Evolutionary conservation across 1,140 invertebrate genomes (phyloP).

Genomic region (Amphibalanus amphitrite): DNA sequence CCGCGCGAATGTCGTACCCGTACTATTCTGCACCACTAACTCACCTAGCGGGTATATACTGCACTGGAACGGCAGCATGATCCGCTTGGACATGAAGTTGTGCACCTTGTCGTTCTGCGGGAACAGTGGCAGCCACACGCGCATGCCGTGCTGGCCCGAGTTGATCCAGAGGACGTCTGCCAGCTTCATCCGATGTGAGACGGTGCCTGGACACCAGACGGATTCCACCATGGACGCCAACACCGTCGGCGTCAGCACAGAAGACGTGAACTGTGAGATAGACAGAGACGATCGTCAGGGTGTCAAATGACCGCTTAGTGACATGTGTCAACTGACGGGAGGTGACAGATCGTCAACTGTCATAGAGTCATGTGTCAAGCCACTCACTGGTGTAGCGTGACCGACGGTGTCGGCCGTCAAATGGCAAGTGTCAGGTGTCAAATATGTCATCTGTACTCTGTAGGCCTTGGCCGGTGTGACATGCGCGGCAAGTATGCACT

Average conservation of each 20-base stretch:
- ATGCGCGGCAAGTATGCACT: too few species aligned
- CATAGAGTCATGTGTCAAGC: too few species aligned
- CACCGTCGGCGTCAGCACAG: conserved; percentile 62
- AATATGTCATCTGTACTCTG: too few species aligned
- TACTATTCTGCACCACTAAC: conserved; percentile 17
- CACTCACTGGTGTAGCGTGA: too few species aligned
- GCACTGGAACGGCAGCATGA: conserved; percentile 93
- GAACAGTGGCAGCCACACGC: conserved; percentile 91
- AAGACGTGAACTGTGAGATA: conserved; percentile 15
- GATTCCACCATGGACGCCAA: conserved; percentile 93
- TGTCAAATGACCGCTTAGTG: too few species aligned
- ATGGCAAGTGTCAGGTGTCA: too few species aligned
- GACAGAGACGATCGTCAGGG: too few species aligned
- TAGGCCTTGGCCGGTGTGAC: too few species aligned
- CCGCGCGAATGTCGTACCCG: too few species aligned
- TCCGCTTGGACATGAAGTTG: conserved; percentile 76
- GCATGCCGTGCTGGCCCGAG: conserved; percentile 87
- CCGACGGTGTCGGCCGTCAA: too few species aligned
- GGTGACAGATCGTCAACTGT: too few species aligned
- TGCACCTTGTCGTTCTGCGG: conserved; percentile 37
- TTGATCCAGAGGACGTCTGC: conserved; percentile 85
- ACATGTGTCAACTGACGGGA: too few species aligned
- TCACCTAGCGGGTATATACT: conserved; percentile 88
- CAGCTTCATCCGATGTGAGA: conserved; percentile 46
- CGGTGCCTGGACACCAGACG: conserved; percentile 58